Conservation (phyloP, 1,140 invertebrate species). For the Spodoptera frugiperda region DNA sequence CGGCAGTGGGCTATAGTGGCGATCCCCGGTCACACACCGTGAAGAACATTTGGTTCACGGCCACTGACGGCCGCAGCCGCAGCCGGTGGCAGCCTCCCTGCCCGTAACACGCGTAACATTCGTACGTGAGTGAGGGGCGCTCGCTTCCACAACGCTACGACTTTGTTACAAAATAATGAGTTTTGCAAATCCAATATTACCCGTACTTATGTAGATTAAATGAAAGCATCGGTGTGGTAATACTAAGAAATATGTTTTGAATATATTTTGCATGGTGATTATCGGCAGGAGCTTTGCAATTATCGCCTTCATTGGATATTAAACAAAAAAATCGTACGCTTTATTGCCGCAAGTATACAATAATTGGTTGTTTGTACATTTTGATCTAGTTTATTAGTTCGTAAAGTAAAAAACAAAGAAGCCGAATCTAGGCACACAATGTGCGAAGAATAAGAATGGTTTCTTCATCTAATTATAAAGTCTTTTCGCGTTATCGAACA, state of each 20-base stretch:
- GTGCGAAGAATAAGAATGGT: not conserved
- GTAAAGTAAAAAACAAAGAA: too few species aligned
- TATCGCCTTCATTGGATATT: not conserved
- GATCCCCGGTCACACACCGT: conserved; percentile 61
- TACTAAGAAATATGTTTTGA: conserved; percentile 11
- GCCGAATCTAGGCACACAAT: too few species aligned
- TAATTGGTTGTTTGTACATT: too few species aligned
- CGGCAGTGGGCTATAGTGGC: conserved; percentile 55
- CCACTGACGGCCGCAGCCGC: conserved; percentile 44
- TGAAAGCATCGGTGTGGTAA: conserved; percentile 25
- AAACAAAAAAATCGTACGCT: not conserved
- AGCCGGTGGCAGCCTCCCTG: conserved; percentile 7
- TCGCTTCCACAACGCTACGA: conserved; percentile 11
- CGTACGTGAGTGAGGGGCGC: conserved; percentile 39
- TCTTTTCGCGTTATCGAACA: not conserved
- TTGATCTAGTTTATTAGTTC: too few species aligned
- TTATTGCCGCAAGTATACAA: not conserved
- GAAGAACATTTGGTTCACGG: conserved; percentile 79
- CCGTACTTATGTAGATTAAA: conserved; percentile 42
- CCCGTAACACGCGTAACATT: conserved; percentile 25
- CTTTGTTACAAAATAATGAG: conserved; percentile 44
- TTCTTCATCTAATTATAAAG: conserved; percentile 13
- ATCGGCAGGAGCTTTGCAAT: conserved; percentile 2
- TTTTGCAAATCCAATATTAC: conserved; percentile 41
- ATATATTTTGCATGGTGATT: not conserved